phyloP scores from a whole-genome alignment of 2,113 vertebrate genomes.

The Heterotis niloticus region DNA sequence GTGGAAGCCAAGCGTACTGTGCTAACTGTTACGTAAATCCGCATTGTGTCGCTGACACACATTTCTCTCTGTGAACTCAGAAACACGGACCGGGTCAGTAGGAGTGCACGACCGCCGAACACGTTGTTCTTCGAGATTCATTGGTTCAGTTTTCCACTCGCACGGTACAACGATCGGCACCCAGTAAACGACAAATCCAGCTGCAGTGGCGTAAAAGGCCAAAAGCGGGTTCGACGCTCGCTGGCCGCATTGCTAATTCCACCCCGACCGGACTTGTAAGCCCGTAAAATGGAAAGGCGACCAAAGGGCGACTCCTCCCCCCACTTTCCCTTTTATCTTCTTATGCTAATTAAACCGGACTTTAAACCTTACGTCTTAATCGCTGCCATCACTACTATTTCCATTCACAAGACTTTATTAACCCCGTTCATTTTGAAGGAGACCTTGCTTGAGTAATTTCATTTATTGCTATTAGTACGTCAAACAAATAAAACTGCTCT shows the following conservation, averaged over 20 bases:
- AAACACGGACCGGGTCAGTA: not conserved
- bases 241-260: conserved; percentile 2
- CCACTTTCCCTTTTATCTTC: conserved; percentile 32
- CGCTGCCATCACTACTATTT: conserved; percentile 29
- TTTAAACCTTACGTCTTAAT: conserved; percentile 35
- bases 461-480: conserved; percentile 38
- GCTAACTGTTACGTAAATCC: not conserved
- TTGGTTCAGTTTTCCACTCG: conserved; percentile 8
- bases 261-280: conserved; percentile 6
- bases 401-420: conserved; percentile 36
- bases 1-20: not conserved
- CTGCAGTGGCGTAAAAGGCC: not conserved
- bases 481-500: conserved; percentile 39
- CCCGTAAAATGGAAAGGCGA: not conserved
- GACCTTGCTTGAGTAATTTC: conserved; percentile 35
- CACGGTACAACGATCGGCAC: not conserved
- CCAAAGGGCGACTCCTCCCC: not conserved
- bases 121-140: not conserved
- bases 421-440: conserved; percentile 28
- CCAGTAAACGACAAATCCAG: not conserved
- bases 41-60: not conserved
- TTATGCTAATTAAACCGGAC: conserved; percentile 33
- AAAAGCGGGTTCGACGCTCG: not conserved
- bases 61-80: not conserved
- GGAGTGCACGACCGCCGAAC: not conserved